Percentiles rank a stretch among this genome's conserved stretches.
Conservation (phyloP, 2,888 invertebrate genomes). For the Aplocera efformata region DNA sequence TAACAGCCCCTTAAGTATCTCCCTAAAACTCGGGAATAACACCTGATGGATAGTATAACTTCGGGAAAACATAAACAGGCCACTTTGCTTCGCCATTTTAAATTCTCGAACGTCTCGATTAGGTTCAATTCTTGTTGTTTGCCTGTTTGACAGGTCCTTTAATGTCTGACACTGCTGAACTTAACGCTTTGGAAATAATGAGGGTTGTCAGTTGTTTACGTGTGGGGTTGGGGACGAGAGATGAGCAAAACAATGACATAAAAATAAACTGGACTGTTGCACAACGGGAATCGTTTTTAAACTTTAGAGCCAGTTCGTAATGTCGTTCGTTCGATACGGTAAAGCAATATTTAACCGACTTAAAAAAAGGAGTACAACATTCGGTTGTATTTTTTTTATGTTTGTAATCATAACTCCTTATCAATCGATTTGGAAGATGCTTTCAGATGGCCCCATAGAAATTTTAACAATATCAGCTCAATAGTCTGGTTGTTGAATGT, state of each 20-base stretch:
- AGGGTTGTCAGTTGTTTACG: slow-evolving; percentile 22
- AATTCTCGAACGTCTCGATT: slow-evolving; percentile 1
- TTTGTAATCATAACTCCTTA: no score
- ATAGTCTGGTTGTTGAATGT: no score
- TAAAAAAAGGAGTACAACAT: no score
- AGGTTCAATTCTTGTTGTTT: slow-evolving; percentile 1
- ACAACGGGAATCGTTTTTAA: no score
- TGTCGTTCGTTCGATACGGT: no score
- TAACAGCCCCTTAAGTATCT: no score
- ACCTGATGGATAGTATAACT: slow-evolving; percentile 18
- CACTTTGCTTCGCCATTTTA: neutral
- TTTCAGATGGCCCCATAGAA: no score
- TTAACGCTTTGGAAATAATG: slow-evolving; percentile 24
- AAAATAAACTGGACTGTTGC: slow-evolving; percentile 1
- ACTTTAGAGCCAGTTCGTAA: no score
- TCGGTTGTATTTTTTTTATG: no score
- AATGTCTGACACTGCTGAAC: slow-evolving; percentile 12
- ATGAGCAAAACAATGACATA: slow-evolving; percentile 5
- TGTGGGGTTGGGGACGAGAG: slow-evolving; percentile 4
- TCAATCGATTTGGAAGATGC: no score
- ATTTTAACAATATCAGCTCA: no score
- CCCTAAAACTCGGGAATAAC: slow-evolving; percentile 11
- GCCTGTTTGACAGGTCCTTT: slow-evolving; percentile 18
- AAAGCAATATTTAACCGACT: no score
- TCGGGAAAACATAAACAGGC: slow-evolving; percentile 5